Conservation (phyloP, 2,797 vertebrate species). For the Sebastes iracundus region DNA sequence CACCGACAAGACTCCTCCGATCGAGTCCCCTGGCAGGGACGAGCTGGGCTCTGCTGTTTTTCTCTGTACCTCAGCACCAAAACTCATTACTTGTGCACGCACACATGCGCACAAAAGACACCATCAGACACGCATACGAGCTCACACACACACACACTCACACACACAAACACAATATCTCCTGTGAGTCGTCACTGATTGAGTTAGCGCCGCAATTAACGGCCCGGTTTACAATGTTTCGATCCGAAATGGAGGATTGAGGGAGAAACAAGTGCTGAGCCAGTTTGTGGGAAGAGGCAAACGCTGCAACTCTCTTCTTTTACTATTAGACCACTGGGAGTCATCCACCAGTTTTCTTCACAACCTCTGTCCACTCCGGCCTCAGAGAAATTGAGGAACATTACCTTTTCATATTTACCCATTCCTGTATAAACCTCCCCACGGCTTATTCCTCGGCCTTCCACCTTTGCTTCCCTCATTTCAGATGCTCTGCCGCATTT, state of each 20-base stretch:
- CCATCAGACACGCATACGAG: not conserved
- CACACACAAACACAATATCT: conserved; percentile 31
- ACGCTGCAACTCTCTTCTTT: conserved; percentile 59
- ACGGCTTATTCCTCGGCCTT: conserved; percentile 1
- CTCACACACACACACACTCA: not conserved
- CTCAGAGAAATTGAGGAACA: conserved; percentile 47
- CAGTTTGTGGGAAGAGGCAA: conserved; percentile 53
- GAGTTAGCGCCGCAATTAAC: conserved; percentile 75
- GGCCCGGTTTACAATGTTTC: conserved; percentile 64
- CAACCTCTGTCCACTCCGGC: conserved; percentile 39
- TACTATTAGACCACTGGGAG: conserved; percentile 64
- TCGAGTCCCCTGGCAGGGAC: conserved; percentile 38
- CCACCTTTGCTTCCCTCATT: conserved; percentile 17
- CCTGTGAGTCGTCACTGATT: conserved; percentile 67
- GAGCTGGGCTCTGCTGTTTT: conserved; percentile 61
- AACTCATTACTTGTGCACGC: conserved; percentile 62
- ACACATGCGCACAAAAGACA: conserved; percentile 19
- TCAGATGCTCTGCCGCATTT: conserved; percentile 1
- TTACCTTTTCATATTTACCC: conserved; percentile 61
- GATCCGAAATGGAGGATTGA: conserved; percentile 69
- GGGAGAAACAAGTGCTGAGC: conserved; percentile 71
- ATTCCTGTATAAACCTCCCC: conserved; percentile 15
- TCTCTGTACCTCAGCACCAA: conserved; percentile 67
- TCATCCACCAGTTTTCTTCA: conserved; percentile 31
- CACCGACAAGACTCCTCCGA: conserved; percentile 31